Evolutionary conservation across 2,888 invertebrate genomes (phyloP).

Genomic region (Eupithecia subfuscata): DNA sequence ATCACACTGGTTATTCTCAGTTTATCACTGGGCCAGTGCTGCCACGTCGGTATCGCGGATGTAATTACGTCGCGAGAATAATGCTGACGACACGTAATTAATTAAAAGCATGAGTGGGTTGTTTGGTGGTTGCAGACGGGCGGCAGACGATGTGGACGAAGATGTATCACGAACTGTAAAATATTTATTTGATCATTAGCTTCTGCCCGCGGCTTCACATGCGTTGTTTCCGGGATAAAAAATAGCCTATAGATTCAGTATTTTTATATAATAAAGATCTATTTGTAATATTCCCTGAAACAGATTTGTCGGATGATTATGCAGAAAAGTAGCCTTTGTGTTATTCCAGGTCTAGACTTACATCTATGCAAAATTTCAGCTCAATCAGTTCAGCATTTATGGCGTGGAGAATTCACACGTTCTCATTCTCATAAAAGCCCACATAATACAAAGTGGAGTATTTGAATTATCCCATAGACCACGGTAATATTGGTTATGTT

Average conservation of each 20-base stretch:
- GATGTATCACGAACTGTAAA: not conserved
- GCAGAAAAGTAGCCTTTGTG: no score
- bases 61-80: conserved; percentile 50
- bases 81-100: conserved; percentile 57
- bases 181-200: not conserved
- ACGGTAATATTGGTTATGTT: no score
- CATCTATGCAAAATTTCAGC: not conserved
- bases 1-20: conserved; percentile 11
- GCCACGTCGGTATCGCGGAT: conserved; percentile 26
- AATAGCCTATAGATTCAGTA: no score
- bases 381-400: not conserved
- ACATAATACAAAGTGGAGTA: not conserved
- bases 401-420: no score
- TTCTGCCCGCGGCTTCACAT: not conserved
- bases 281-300: no score
- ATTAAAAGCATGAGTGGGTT: conserved; percentile 48
- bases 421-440: not conserved
- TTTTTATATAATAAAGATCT: no score
- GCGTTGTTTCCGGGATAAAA: no score
- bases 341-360: no score
- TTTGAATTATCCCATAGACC: not conserved
- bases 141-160: not conserved
- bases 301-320: no score
- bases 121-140: conserved; percentile 25
- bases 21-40: conserved; percentile 22